Base-by-base conservation (phyloP, 2,113 vertebrate genomes). In the Chitala chitala region DNA sequence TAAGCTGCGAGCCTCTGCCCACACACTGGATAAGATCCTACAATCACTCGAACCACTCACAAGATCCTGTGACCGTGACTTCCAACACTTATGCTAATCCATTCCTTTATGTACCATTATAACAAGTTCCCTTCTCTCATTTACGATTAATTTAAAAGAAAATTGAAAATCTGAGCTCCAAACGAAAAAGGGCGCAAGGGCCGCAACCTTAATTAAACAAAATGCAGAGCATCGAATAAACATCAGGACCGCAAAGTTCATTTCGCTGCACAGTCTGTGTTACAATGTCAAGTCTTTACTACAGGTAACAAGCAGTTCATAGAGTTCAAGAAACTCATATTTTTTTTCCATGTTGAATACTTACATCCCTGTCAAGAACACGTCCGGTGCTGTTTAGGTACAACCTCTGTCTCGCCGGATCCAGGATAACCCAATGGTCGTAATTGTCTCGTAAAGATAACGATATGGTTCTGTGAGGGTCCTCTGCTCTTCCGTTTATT, bases 321-420 rank as follows among this genome's bases (percentile, higher is more conserved):
- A 20, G 72, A 38, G 3, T 12, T 22, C 4, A 20, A 69, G 9
- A 33, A 24, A 29, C n/a, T 13, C 6, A 2, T 22, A 6, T 10
- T 20, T 26, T 40, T 24, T 44, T 38, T 55, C 75, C 20, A 3
- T 31, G 20, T 5, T 10, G 0, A 51, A 38, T 26, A 92, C 93
- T 94, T 84, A 99, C 97, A 72, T 99, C 97, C 93, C 97, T 90
- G 76, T 99, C 94, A 84, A 99, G 90, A 80, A 95, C 77, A 10
- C 97, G 86, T 29, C 96, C 96, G 0, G 96, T 98, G 86, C 95
- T 98, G 82, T 98, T 99, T 9, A 99, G 93, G 82, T 95, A 98
- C 22, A 99, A 83, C 63, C 86, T 91, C 80, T 99, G 94, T 53
- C 87, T 93, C 78, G 94, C 82, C 0, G 96, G 90, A 79, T 99